These are phyloP conservation scores for Drosophila mauritiana DNA, from an alignment of 1,140 invertebrate genomes.

Conservation along the genomic window DNA sequence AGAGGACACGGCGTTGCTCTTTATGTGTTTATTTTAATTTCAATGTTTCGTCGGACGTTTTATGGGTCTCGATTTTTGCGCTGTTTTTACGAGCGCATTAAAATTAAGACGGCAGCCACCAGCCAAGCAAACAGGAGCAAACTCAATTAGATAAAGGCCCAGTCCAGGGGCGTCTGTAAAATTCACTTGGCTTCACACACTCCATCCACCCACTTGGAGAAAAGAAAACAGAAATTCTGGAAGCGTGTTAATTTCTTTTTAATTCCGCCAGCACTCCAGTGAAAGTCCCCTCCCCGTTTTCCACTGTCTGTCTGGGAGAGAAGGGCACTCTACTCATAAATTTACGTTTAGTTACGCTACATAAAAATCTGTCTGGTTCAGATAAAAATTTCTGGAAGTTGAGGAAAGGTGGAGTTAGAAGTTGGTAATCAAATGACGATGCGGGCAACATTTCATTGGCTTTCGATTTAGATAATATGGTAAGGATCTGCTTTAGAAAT, in stretches of 20 bases:
- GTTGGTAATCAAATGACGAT: slow-evolving; percentile 1
- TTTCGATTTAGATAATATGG: not conserved
- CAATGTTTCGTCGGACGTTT: slow-evolving; percentile 64
- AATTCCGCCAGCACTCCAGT: slow-evolving; percentile 57
- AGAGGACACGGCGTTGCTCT: slow-evolving; percentile 20
- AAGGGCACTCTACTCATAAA: slow-evolving; percentile 55
- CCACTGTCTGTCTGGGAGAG: slow-evolving; percentile 16
- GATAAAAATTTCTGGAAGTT: slow-evolving; percentile 8
- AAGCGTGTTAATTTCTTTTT: slow-evolving; percentile 80
- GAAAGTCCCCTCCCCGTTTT: slow-evolving; percentile 14
- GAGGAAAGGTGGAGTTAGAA: not conserved
- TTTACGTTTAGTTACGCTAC: slow-evolving; percentile 78
- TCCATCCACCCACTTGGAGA: slow-evolving; percentile 28
- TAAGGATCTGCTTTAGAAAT: not conserved
- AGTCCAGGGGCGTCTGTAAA: slow-evolving; percentile 46
- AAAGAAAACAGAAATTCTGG: slow-evolving; percentile 44
- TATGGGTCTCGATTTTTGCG: slow-evolving; percentile 77
- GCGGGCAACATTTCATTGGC: not conserved
- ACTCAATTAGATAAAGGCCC: slow-evolving; percentile 73
- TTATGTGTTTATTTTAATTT: slow-evolving; percentile 82
- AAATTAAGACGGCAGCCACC: slow-evolving; percentile 61
- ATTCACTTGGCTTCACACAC: slow-evolving; percentile 71
- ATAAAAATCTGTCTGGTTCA: slow-evolving; percentile 74
- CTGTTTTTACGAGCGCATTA: slow-evolving; percentile 77
- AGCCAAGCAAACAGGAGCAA: slow-evolving; percentile 51